A percentile compares a stretch with the other conserved stretches of the same genome.
Conservation (phyloP, 2,888 invertebrate species). For the Hedychridium roseum region DNA sequence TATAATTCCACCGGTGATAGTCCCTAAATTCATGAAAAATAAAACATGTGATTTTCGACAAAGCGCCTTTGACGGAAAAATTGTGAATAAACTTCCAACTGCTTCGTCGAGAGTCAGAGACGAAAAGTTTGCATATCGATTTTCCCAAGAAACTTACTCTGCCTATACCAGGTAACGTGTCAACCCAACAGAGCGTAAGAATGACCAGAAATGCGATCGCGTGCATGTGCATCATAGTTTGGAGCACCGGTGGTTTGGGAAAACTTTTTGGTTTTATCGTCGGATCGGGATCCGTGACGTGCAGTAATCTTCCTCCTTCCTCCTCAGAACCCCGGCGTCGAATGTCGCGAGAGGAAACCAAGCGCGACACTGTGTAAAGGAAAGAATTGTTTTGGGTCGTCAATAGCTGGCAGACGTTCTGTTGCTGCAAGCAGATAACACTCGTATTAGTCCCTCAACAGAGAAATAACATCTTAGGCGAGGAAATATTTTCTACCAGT, state of each 20-base stretch:
- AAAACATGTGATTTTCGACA: no score
- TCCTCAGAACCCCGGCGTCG: constrained; percentile 51
- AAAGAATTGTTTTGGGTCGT: constrained; percentile 58
- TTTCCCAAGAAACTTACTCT: constrained; percentile 61
- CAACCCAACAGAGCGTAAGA: constrained; percentile 65
- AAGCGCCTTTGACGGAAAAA: no score
- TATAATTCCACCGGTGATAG: constrained; percentile 51
- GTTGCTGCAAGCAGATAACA: constrained; percentile 37
- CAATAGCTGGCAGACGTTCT: constrained; percentile 49
- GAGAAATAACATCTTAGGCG: neutral
- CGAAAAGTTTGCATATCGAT: no score
- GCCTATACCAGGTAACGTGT: constrained; percentile 66
- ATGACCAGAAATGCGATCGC: constrained; percentile 62
- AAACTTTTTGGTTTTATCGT: constrained; percentile 52
- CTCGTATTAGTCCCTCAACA: neutral
- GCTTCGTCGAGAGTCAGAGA: no score
- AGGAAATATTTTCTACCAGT: neutral
- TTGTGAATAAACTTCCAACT: no score
- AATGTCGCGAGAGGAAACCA: constrained; percentile 65
- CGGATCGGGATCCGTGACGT: constrained; percentile 58
- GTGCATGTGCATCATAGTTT: constrained; percentile 64
- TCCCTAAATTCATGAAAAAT: constrained; percentile 38
- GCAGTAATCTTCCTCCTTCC: constrained; percentile 54
- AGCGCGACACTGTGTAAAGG: constrained; percentile 66
- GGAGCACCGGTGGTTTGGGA: constrained; percentile 54